Conservation (phyloP, 2,113 vertebrate genomes). For the Gadus macrocephalus region DNA sequence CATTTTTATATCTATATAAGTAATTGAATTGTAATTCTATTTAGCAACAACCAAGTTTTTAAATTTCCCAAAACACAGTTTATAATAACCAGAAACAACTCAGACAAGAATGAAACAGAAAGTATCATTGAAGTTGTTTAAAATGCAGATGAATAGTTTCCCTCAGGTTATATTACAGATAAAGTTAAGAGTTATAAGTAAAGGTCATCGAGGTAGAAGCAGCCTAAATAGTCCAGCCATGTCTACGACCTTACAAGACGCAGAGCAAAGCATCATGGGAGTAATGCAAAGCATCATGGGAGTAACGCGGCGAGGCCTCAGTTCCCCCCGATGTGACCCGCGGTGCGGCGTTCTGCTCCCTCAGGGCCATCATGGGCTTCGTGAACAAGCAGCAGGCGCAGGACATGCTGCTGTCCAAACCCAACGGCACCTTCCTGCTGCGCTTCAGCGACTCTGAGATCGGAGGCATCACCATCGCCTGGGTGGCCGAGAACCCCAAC, state of each 20-base stretch:
- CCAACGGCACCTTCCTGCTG: constrained; percentile 92
- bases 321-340: not conserved
- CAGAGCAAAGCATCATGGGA: not conserved
- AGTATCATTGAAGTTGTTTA: no score
- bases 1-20: no score
- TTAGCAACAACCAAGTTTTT: no score
- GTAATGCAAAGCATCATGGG: not conserved
- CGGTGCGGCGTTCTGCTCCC: not conserved
- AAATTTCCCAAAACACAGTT: no score
- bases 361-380: constrained; percentile 91
- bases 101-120: no score
- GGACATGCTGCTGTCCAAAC: constrained; percentile 90
- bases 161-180: no score
- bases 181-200: no score
- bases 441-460: constrained; percentile 96
- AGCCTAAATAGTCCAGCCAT: no score
- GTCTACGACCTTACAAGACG: no score
- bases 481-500: constrained; percentile 81
- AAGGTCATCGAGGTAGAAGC: no score
- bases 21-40: not conserved
- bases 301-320: not conserved
- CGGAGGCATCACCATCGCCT: constrained; percentile 95
- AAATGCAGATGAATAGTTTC: no score
- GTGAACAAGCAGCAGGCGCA: constrained; percentile 96
- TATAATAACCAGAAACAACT: no score